Evolutionary conservation across 1,140 invertebrate genomes (phyloP), one percentile per base, ranked within the genome.

Genomic region (Brachionus rotundiformis): DNA sequence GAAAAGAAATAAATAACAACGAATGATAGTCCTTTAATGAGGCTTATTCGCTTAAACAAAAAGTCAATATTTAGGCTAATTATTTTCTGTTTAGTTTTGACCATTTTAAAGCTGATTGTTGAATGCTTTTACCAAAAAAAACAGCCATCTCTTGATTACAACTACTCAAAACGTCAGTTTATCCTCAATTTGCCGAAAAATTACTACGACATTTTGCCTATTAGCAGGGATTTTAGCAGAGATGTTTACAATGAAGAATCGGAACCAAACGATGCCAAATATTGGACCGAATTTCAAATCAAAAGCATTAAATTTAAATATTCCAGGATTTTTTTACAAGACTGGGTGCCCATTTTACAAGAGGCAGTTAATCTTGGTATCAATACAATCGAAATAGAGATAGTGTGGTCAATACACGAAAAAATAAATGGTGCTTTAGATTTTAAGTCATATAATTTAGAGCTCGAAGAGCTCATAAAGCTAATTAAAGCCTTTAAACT

Each of bases 381-480:
- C 5, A 81, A 81, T 19, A 81, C 79, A 25, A 44, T 81, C 16
- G 79, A 81, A 81, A 63, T 63, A 4, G 54, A 81, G 8, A 81
- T 81, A 7, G 54, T 54, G 16, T 81, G 79, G 79, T 65, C 63
- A 47, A n/a, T 81, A 4, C 59, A 65, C 19, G 63, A 81, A 44
- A 23, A 49, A 31, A 36, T 31, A 16, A 27, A 16, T n/a, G 33
- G 27, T 10, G 7, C 39, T 29, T 36, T 36, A 31, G 54, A 81
- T 39, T 65, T 81, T n/a, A 65, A 63, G 16, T 19, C 29, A 23
- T 23, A 63, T 23, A 31, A 47, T 47, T 31, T 44, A 63, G 79
- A 81, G 8, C 16, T 81, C n/a, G 54, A 41, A 41, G 54, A 41
- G n/a, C 29, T 81, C 16, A 25, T 81, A n/a, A 68, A 81, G 31